Conservation (phyloP, 1,140 invertebrate genomes). For the Vanessa tameamea region DNA sequence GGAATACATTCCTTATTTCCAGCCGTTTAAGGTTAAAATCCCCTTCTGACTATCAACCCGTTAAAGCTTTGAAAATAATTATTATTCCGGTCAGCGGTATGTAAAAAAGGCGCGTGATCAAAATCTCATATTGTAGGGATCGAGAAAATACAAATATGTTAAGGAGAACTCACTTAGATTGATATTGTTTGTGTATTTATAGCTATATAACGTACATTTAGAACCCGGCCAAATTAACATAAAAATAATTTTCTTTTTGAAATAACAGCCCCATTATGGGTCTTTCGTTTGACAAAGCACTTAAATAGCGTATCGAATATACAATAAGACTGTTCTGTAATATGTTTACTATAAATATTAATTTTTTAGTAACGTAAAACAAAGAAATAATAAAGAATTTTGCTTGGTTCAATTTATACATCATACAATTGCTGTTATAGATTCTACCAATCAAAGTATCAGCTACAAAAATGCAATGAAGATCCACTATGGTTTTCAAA, state of each 20-base stretch:
- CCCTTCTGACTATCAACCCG: neutral
- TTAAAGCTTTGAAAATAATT: slow-evolving; percentile 44
- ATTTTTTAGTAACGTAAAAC: too few species aligned
- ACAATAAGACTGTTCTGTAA: too few species aligned
- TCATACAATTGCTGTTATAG: too few species aligned
- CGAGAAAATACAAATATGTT: slow-evolving; percentile 47
- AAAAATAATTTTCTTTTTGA: slow-evolving; percentile 8
- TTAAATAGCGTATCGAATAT: too few species aligned
- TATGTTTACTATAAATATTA: too few species aligned
- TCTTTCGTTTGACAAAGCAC: neutral
- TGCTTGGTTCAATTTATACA: too few species aligned
- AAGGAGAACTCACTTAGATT: slow-evolving; percentile 9
- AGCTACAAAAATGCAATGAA: too few species aligned
- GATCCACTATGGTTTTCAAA: too few species aligned
- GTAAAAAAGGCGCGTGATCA: slow-evolving; percentile 50
- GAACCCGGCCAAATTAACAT: neutral
- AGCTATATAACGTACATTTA: neutral
- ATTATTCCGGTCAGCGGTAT: slow-evolving; percentile 55
- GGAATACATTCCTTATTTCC: neutral
- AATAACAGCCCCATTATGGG: neutral
- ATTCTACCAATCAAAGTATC: too few species aligned
- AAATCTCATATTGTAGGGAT: slow-evolving; percentile 44
- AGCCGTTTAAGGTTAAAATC: neutral
- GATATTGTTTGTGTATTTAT: slow-evolving; percentile 1
- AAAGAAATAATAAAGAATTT: too few species aligned